phyloP scores from a whole-genome alignment of 1,140 invertebrate genomes.

The Drosophila athabasca region DNA sequence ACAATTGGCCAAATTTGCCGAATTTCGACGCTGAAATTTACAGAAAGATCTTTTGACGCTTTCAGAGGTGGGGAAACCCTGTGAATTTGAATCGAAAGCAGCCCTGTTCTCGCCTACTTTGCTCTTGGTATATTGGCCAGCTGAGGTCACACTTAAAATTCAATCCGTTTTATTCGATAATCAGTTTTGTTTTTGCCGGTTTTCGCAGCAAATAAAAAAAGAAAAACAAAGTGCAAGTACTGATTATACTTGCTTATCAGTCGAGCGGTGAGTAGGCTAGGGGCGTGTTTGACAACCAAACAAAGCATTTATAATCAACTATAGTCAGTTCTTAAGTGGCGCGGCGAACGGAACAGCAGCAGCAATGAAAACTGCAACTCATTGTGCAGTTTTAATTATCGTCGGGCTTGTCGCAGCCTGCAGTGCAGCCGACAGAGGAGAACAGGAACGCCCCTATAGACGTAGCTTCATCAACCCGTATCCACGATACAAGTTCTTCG shows the following conservation, averaged over 20 bases:
- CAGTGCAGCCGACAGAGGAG: constrained; percentile 1
- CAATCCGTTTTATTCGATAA: neutral
- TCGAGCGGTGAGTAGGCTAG: constrained; percentile 30
- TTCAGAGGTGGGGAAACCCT: too few relatives aligned
- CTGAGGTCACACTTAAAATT: constrained; percentile 26
- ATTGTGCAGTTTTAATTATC: constrained; percentile 52
- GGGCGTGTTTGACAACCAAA: constrained; percentile 32
- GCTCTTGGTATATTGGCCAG: neutral
- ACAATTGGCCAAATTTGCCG: constrained; percentile 1
- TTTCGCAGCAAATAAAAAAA: constrained; percentile 3
- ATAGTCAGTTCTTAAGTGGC: constrained; percentile 11
- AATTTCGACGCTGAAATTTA: neutral
- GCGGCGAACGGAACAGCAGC: neutral
- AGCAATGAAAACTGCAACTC: constrained; percentile 73
- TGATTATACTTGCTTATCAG: constrained; percentile 34
- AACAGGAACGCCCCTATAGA: constrained; percentile 43
- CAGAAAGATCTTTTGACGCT: neutral
- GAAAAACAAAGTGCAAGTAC: constrained; percentile 3
- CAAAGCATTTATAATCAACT: neutral
- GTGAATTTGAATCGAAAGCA: too few relatives aligned
- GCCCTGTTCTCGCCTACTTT: too few relatives aligned
- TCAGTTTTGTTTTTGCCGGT: constrained; percentile 15
- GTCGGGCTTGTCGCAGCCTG: constrained; percentile 8
- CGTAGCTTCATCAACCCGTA: constrained; percentile 79
- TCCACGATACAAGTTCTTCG: constrained; percentile 60